Percentiles rank a stretch among this genome's conserved stretches.
Evolutionary conservation across 2,888 invertebrate genomes (phyloP).

Genomic region (Philereme vetulata): DNA sequence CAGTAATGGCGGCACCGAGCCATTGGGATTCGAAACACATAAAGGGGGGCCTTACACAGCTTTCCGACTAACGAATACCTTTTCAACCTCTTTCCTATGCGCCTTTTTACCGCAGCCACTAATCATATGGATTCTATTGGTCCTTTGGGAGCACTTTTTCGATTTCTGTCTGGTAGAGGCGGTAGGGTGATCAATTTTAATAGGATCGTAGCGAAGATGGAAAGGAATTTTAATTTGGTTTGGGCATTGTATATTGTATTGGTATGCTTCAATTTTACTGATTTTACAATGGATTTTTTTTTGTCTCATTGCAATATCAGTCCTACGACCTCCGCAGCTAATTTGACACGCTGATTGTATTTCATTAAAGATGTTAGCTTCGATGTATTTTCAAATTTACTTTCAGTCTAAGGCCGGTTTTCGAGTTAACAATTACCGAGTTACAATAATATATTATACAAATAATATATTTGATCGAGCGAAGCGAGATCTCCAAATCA

Average conservation of each 20-base stretch:
- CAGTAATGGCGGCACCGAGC: constrained; percentile 3
- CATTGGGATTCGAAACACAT: background rate
- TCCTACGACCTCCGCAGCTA: no score
- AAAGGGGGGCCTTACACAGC: background rate
- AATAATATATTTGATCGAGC: no score
- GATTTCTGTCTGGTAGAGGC: constrained; percentile 18
- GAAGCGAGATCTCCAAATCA: no score
- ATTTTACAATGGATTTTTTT: no score
- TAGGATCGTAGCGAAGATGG: constrained; percentile 10
- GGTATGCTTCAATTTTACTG: no score
- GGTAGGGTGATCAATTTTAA: constrained; percentile 18
- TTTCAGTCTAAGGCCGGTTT: no score
- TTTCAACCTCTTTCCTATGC: constrained; percentile 11
- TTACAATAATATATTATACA: no score
- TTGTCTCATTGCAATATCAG: no score
- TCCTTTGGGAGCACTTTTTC: constrained; percentile 20
- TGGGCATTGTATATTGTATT: background rate
- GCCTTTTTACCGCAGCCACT: constrained; percentile 19
- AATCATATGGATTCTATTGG: constrained; percentile 20
- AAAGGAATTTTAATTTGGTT: background rate
- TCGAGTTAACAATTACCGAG: no score
- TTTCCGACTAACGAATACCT: constrained; percentile 18
- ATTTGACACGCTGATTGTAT: no score
- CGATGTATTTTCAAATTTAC: no score
- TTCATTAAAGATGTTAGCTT: no score